Conservation (phyloP, 1,140 invertebrate genomes). For the Drosophila bocki region DNA sequence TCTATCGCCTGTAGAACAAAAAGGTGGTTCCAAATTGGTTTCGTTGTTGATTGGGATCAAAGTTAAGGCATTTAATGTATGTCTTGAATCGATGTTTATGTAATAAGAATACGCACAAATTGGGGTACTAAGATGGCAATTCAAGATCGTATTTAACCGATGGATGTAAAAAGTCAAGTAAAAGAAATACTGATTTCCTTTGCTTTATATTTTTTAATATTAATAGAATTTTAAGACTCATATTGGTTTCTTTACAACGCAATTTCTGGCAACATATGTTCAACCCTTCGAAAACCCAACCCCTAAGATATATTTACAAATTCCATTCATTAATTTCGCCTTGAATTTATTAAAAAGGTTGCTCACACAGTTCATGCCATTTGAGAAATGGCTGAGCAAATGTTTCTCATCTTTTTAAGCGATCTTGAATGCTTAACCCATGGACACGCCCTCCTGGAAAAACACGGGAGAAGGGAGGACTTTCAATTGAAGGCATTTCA, state of each 20-base stretch:
- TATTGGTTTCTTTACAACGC: background rate
- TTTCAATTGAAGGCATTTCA: conserved; percentile 43
- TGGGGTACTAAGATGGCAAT: background rate
- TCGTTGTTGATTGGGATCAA: conserved; percentile 1
- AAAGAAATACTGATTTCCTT: too few species aligned
- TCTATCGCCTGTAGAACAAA: conserved; percentile 6
- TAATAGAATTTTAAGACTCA: background rate
- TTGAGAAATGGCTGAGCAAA: conserved; percentile 11
- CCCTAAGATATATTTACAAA: background rate
- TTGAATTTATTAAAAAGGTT: conserved; percentile 39
- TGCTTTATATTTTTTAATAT: too few species aligned
- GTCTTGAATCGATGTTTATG: background rate
- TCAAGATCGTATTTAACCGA: background rate
- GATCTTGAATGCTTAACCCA: conserved; percentile 4
- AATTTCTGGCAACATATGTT: conserved; percentile 2
- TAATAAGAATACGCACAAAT: background rate
- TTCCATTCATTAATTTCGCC: background rate
- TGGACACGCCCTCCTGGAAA: conserved; percentile 43
- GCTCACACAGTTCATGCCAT: conserved; percentile 8
- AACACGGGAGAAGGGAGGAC: background rate
- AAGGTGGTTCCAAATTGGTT: background rate
- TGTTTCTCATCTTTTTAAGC: conserved; percentile 37
- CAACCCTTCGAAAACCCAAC: background rate
- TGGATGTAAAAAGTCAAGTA: background rate
- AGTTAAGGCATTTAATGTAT: conserved; percentile 3